Evolutionary conservation across 1,140 invertebrate species (phyloP).

Genomic region (Ceratina calcarata): DNA sequence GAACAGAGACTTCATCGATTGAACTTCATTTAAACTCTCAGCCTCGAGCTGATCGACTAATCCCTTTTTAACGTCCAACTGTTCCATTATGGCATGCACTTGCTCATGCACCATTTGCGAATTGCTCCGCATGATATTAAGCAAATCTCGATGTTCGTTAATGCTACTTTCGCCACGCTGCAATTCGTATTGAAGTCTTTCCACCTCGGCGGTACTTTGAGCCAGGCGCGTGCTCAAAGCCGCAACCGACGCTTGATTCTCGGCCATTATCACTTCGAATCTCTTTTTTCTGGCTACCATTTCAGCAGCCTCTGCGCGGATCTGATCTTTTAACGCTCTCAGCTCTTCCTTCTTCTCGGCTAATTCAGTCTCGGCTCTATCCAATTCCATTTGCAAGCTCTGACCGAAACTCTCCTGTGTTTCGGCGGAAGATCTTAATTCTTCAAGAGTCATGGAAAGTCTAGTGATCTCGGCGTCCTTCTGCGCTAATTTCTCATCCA

Average conservation of each 20-base stretch:
- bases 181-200: constrained; percentile 72
- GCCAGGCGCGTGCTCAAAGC: constrained; percentile 70
- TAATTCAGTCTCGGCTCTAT: constrained; percentile 74
- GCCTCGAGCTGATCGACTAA: constrained; percentile 70
- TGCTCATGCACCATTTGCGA: constrained; percentile 72
- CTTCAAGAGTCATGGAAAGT: constrained; percentile 68
- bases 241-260: constrained; percentile 75
- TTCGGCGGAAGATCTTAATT: constrained; percentile 71
- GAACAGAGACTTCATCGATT: constrained; percentile 65
- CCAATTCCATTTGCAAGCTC: constrained; percentile 76
- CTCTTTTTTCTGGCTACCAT: constrained; percentile 73
- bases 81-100: constrained; percentile 66
- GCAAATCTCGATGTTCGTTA: constrained; percentile 68
- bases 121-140: constrained; percentile 69
- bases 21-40: constrained; percentile 67
- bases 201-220: constrained; percentile 74
- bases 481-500: constrained; percentile 67
- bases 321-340: constrained; percentile 74
- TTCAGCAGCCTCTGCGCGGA: constrained; percentile 74
- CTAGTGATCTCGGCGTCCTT: constrained; percentile 69
- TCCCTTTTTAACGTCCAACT: constrained; percentile 66
- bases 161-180: constrained; percentile 65
- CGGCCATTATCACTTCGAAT: constrained; percentile 75
- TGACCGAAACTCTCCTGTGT: constrained; percentile 78
- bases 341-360: constrained; percentile 75